phyloP scores from a whole-genome alignment of 2,888 invertebrate species.

The Sialis fuliginosa region DNA sequence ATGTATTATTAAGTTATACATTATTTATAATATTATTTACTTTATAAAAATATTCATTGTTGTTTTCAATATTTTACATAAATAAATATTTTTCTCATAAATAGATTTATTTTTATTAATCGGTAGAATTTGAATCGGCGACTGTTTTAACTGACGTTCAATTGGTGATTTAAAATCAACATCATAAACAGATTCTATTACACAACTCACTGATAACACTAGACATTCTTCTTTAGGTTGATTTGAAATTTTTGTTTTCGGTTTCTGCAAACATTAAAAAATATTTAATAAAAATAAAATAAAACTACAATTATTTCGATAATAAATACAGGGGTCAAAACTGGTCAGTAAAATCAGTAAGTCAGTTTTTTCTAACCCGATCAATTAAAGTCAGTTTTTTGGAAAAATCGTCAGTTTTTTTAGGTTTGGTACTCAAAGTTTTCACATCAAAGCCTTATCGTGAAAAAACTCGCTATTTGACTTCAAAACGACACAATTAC shows the following conservation, averaged over 20 bases:
- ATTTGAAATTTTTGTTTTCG: background rate
- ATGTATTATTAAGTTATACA: background rate
- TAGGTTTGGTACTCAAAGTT: no score
- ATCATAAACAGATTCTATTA: background rate
- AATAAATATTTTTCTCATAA: background rate
- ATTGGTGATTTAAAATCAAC: background rate
- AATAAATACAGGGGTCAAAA: no score
- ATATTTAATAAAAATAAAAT: no score
- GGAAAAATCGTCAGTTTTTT: no score
- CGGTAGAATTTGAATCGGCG: background rate
- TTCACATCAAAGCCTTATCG: no score
- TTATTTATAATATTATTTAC: background rate
- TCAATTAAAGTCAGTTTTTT: no score
- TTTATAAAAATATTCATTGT: background rate
- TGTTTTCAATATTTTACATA: background rate
- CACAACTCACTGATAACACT: conserved; percentile 1
- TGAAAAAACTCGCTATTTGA: no score
- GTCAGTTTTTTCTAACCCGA: no score
- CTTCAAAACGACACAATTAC: no score
- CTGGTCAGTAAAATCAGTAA: no score
- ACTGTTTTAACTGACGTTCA: background rate
- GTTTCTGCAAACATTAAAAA: background rate
- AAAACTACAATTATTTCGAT: no score
- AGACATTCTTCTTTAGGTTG: background rate
- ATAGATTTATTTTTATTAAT: no score